Base-by-base conservation (phyloP, 1,140 invertebrate genomes). In the Ceratitis capitata region DNA sequence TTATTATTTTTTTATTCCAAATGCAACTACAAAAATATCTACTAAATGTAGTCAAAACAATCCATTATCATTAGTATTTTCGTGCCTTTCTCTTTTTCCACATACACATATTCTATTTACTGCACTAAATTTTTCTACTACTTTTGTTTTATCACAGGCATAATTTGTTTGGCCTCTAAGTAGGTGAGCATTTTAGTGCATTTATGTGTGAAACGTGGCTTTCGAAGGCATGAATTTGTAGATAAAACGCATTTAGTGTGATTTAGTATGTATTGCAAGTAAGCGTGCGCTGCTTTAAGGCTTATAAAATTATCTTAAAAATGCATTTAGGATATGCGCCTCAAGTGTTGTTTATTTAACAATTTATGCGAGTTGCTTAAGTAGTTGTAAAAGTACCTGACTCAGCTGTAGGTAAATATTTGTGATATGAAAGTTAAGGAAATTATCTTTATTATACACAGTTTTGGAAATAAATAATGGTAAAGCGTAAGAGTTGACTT, bases 111-210 rank as follows among this genome's bases (percentile, higher is more conserved):
- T n/a, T 0, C n/a, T 78, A 5, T 26, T n/a, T n/a, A n/a, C n/a
- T n/a, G 0, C 14, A 26, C 10, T 16, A 29, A 12, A 29, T 64
- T 29, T 29, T 23, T 32, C 29, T 35, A 32, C 23, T 32, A 16
- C 14, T 64, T 29, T 61, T 61, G 19, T 19, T 16, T 61, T 61
- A 69, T 69, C 61, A 32, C 61, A 35, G 61, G 61, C 35, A 19
- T 69, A 69, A 69, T 69, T 69, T 35, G 61, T 69, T 69, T 35
- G 32, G 9, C 19, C 19, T n/a, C 2, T 45, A 78, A 78, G 39
- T 78, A 69, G 69, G 69, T 78, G 69, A 78, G 39, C 69, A 78
- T 78, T 78, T 45, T n/a, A 23, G 10, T 7, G n/a, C n/a, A n/a
- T 1, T 23, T 56, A 78, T 78, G 69, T 23, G 19, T 45, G 32